A percentile compares a stretch with the other conserved stretches of the same genome.
phyloP scores from a whole-genome alignment of 2,113 vertebrate species.

The Speoplatyrhinus poulsoni region DNA sequence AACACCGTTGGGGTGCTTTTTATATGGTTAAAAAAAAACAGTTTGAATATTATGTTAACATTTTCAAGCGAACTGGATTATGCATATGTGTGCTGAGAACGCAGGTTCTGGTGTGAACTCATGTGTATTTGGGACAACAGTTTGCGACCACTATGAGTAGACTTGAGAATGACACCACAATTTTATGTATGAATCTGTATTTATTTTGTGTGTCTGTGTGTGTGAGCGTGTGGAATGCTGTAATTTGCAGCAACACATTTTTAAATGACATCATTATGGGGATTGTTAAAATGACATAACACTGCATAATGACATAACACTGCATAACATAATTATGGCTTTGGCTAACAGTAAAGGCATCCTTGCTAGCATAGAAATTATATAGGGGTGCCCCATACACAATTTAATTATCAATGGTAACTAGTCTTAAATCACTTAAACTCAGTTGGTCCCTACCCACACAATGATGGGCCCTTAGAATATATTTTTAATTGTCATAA shows the following conservation, averaged over 20 bases:
- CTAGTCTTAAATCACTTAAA: too few relatives aligned
- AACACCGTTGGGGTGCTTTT: slow-evolving; percentile 43
- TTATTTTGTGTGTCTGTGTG: slow-evolving; percentile 4
- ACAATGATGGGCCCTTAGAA: too few relatives aligned
- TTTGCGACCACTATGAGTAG: slow-evolving; percentile 29
- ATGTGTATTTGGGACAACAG: slow-evolving; percentile 26
- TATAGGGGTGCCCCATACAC: too few relatives aligned
- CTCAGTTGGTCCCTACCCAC: too few relatives aligned
- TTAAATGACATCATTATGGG: neutral
- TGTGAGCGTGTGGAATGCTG: neutral
- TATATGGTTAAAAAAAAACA: slow-evolving; percentile 40
- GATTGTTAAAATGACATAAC: neutral
- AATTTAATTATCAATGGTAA: too few relatives aligned
- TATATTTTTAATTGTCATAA: too few relatives aligned
- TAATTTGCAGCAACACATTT: too few relatives aligned
- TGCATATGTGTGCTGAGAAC: slow-evolving; percentile 14
- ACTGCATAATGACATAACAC: too few relatives aligned
- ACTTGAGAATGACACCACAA: slow-evolving; percentile 32
- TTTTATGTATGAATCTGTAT: slow-evolving; percentile 8
- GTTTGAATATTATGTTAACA: slow-evolving; percentile 46
- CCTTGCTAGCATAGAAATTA: too few relatives aligned
- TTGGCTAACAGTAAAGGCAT: too few relatives aligned
- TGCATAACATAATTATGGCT: too few relatives aligned
- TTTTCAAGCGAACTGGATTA: slow-evolving; percentile 41
- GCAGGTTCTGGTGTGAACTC: slow-evolving; percentile 37